phyloP scores from a whole-genome alignment of 2,888 invertebrate genomes.

The Zootermopsis nevadensis region DNA sequence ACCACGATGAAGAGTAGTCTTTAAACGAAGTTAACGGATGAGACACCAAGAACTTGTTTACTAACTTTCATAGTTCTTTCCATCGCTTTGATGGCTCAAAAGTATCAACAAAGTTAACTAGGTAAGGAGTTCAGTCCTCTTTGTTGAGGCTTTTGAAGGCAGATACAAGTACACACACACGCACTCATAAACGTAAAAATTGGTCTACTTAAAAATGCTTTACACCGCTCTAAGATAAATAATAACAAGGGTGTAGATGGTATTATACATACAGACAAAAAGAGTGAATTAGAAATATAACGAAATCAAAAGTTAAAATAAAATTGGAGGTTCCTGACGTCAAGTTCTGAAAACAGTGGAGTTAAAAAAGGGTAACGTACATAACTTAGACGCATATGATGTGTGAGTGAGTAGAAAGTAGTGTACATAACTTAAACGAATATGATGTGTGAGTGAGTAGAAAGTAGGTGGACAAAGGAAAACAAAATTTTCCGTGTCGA shows the following conservation, averaged over 20 bases:
- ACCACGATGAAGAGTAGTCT: background rate
- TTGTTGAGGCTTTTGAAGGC: background rate
- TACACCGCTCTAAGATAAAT: background rate
- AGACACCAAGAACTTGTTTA: constrained; percentile 14
- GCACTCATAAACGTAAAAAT: no score
- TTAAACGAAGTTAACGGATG: constrained; percentile 31
- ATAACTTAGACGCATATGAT: background rate
- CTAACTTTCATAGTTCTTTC: constrained; percentile 8
- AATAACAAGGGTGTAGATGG: background rate
- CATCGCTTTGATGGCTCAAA: constrained; percentile 20
- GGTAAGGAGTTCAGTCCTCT: background rate
- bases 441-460: background rate
- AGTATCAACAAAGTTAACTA: constrained; percentile 29
- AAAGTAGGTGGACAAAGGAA: no score
- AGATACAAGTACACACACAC: background rate
- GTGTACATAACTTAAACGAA: background rate
- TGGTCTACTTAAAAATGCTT: background rate
- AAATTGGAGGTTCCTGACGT: background rate
- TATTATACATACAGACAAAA: background rate
- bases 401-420: background rate
- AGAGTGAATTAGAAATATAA: background rate
- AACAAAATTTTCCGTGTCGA: no score
- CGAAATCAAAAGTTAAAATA: background rate
- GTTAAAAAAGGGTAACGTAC: background rate
- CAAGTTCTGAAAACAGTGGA: background rate